Base-by-base conservation (phyloP, 2,888 invertebrate genomes). In the Cacoxenus indagator region DNA sequence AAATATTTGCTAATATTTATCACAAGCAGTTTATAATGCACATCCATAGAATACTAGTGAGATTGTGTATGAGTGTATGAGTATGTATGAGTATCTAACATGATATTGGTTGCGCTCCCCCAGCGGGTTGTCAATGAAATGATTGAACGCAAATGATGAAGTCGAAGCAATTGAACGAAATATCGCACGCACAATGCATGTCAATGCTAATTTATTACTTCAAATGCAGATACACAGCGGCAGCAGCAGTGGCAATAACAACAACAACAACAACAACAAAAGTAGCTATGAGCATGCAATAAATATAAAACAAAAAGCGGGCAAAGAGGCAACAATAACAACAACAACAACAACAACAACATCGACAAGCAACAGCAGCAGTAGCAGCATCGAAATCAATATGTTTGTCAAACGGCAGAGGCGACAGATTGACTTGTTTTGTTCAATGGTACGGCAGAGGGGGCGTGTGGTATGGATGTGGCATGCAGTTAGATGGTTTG, bases 151-250 rank as follows among this genome's bases (percentile, higher is more conserved):
- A 57, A n/a, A 26, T 29, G 29, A 57, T 57, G 57, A 57, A 55
- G 27, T 55, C 27, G 14, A 19, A 8, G 19, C 51, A 29, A 29
- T 27, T 61, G 11, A 45, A 64, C 64, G 27, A 24, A 45, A 43
- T 26, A 64, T 68, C 66, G 69, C 70, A 81, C 61, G 61, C 70
- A 73, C 70, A 73, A 73, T 73, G 67, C 69, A 54, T 73, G 73
- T 71, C 77, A 81, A 81, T 81, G 73, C 71, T 70, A 77, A 77
- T 77, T 77, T 76, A 77, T 75, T 71, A 70, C 75, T 73, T 76
- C 69, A 69, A 68, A 71, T 75, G 71, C 75, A 77, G 76, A 75
- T 57, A 29, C 57, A 19, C 57, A 57, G 29, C 57, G 26, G 29
- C 43, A 61, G 26, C 43, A 61, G 26, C 17, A 61, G 26, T 22